These are phyloP conservation scores for Tachypleus tridentatus DNA, from an alignment of 1,140 invertebrate genomes.

Conservation along the genomic window DNA sequence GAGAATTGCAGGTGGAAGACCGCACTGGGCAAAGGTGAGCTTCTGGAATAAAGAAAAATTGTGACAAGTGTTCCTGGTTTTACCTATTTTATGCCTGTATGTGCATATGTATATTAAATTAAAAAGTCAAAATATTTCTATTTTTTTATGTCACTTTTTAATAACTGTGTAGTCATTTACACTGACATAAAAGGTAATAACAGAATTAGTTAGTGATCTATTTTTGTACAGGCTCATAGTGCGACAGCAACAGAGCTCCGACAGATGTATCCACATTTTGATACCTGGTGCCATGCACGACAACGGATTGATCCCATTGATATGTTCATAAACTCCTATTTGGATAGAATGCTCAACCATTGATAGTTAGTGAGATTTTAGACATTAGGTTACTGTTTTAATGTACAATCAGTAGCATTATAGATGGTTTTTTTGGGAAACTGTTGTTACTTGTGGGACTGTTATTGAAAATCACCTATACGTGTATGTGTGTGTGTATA, in stretches of 20 bases:
- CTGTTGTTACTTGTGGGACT: too few relatives aligned
- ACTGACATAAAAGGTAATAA: background rate
- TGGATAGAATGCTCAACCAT: slow-evolving; percentile 27
- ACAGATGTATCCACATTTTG: slow-evolving; percentile 30
- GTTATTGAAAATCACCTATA: too few relatives aligned
- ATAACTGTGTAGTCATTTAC: background rate
- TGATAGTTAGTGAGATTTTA: background rate
- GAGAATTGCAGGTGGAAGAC: slow-evolving; percentile 27
- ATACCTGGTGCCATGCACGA: slow-evolving; percentile 27
- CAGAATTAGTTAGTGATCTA: background rate
- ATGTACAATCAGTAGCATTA: too few relatives aligned
- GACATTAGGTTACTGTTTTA: too few relatives aligned
- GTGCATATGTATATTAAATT: background rate
- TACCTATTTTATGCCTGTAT: background rate
- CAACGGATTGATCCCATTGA: slow-evolving; percentile 30
- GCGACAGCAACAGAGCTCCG: slow-evolving; percentile 16
- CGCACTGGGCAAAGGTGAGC: slow-evolving; percentile 33
- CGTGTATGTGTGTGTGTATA: too few relatives aligned
- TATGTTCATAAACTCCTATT: slow-evolving; percentile 32
- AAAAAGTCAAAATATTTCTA: background rate
- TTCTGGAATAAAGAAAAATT: background rate
- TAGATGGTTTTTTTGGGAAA: too few relatives aligned
- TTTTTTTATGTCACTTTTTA: background rate
- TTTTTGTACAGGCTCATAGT: slow-evolving; percentile 21
- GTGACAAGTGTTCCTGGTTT: background rate